phyloP scores from a whole-genome alignment of 2,888 invertebrate species.

The Chrysolina oricalcia region DNA sequence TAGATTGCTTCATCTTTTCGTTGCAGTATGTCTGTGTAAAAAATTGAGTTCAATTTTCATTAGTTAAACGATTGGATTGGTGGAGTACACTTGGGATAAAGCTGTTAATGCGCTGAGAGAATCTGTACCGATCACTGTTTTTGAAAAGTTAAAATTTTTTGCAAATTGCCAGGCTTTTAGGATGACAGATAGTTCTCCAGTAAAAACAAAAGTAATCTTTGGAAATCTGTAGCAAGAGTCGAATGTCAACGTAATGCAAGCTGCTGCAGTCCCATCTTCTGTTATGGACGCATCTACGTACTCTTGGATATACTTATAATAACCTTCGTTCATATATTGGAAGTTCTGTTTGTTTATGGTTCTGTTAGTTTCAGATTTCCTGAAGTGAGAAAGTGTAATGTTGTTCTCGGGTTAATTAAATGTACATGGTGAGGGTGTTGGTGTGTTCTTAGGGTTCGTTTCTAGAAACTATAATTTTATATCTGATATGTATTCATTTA shows the following conservation, averaged over 20 bases:
- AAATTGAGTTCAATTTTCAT: too few relatives aligned
- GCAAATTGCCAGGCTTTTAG: background rate
- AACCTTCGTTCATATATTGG: too few relatives aligned
- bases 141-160: too few relatives aligned
- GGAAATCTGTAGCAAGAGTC: background rate
- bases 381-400: background rate
- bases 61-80: too few relatives aligned
- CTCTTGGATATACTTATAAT: too few relatives aligned
- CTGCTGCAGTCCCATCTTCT: constrained; percentile 7
- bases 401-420: background rate
- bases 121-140: too few relatives aligned
- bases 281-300: constrained; percentile 3
- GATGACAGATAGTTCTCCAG: constrained; percentile 14
- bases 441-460: background rate
- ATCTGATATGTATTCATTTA: background rate
- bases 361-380: background rate
- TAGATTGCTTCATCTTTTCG: too few relatives aligned
- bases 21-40: too few relatives aligned
- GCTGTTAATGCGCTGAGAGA: too few relatives aligned
- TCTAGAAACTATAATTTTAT: background rate
- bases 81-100: too few relatives aligned
- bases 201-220: background rate
- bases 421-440: constrained; percentile 1
- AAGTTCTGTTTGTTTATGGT: background rate
- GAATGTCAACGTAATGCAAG: background rate